phyloP scores from a whole-genome alignment of 2,888 invertebrate genomes.

The Perizoma flavofasciatum region DNA sequence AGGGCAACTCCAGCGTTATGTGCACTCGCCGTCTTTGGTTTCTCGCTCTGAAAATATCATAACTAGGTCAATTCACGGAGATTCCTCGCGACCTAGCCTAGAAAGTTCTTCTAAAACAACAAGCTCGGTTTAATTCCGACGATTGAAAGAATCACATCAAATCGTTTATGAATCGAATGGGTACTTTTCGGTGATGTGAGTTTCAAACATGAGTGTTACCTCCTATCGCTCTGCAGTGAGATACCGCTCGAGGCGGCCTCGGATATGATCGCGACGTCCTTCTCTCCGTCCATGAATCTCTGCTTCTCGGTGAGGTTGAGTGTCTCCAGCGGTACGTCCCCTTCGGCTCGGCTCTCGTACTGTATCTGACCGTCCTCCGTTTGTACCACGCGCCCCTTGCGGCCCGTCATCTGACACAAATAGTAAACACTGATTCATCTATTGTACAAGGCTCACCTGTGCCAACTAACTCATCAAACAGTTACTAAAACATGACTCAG shows the following conservation, averaged over 20 bases:
- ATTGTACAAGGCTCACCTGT: no score
- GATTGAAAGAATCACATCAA: no score
- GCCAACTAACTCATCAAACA: no score
- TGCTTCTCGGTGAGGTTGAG: conserved; percentile 96
- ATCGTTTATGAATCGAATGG: no score
- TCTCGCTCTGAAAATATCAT: conserved; percentile 84
- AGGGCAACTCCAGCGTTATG: conserved; percentile 98
- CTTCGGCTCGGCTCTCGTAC: conserved; percentile 97
- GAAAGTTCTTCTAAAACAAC: no score
- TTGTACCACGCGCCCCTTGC: conserved; percentile 96
- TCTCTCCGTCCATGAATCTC: conserved; percentile 98
- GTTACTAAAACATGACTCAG: no score
- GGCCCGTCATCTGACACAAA: conserved; percentile 93
- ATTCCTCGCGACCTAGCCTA: no score
- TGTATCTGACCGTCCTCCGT: conserved; percentile 96
- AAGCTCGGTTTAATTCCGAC: no score
- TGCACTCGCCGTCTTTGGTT: conserved; percentile 98
- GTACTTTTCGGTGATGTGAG: no score
- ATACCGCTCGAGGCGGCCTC: conserved; percentile 99
- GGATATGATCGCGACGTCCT: conserved; percentile 99
- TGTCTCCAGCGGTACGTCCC: conserved; percentile 97
- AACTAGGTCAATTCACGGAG: no score
- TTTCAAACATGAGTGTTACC: conserved; percentile 46
- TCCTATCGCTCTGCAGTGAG: conserved; percentile 96
- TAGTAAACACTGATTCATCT: neutral